Evolutionary conservation across 2,113 vertebrate species (phyloP).

Genomic region (Chlamydotis undulata): DNA sequence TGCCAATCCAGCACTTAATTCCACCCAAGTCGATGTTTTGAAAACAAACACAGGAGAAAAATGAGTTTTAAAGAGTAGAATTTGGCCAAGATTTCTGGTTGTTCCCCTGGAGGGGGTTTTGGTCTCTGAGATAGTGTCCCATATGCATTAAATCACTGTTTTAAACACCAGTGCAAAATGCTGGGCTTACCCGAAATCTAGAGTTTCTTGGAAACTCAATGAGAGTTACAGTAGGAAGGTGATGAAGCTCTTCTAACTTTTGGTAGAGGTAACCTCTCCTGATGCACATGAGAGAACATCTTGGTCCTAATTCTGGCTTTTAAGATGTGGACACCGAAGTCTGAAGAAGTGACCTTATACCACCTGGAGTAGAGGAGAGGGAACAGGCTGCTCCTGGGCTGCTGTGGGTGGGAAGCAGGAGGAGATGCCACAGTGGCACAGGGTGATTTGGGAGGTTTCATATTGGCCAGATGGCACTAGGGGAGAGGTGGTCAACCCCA

Average conservation of each 20-base stretch:
- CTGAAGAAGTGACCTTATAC: not conserved
- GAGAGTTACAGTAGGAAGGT: not conserved
- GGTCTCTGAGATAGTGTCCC: too few species aligned
- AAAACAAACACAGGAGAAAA: not conserved
- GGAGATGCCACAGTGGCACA: not conserved
- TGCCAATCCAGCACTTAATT: not conserved
- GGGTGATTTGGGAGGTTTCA: too few species aligned
- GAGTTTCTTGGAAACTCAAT: too few species aligned
- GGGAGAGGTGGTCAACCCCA: not conserved
- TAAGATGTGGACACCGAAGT: not conserved
- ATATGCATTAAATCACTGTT: fast-evolving
- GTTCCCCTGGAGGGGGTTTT: not conserved
- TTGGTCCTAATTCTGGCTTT: too few species aligned
- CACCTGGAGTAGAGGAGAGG: not conserved
- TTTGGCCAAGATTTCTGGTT: not conserved
- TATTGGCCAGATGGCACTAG: too few species aligned
- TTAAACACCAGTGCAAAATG: not conserved
- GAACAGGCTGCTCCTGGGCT: not conserved
- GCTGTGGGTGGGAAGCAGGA: not conserved
- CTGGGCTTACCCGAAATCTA: not conserved
- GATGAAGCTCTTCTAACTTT: not conserved
- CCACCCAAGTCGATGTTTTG: not conserved
- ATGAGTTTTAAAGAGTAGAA: not conserved
- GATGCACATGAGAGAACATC: fast-evolving
- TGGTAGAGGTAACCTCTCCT: not conserved